Base-by-base conservation (phyloP, 92 coral and sea anemone genomes). In the Porites cylindrica region DNA sequence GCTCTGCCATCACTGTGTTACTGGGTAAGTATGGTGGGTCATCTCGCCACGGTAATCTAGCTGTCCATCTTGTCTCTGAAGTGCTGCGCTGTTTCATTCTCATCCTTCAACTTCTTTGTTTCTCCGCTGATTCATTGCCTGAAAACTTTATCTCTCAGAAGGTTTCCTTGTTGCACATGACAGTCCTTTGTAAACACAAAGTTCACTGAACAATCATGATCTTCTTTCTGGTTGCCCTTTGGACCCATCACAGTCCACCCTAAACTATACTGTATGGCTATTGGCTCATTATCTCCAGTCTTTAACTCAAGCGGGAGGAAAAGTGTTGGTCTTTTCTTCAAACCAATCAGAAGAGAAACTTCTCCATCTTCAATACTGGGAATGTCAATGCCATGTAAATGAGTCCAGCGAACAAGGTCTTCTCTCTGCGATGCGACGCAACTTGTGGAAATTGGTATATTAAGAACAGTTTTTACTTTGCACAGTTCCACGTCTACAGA, bases 381-480 rank as follows among this genome's bases (percentile, higher is more conserved):
- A 50, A 91, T 67, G 19, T 60, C 75, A 19, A 91, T 20, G 62
- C 60, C 88, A 26, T 66, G 75, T 11, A 87, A 53, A 67, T 91
- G 92, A 81, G 92, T 74, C 92, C 87, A 91, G 16, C 73, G 58
- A 51, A 59, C 52, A 56, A 91, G 56, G 51, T 91, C 91, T 32
- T 17, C 78, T 21, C 68, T 63, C 81, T 60, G 83, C 32, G 32
- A 29, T 26, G 91, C 83, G 21, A 91, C 66, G 66, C 91, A 88
- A 73, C 89, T 78, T 62, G 21, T 56, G 51, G 91, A 91, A 1
- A 94, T 79, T 16, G 95, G 98, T 85, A 94, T 90, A 14, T 87
- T 79, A 51, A 78, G 73, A 32, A 92, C 94, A 50, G 91, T 92
- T 67, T 70, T 87, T 81, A 92, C 94, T 78, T 85, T 77, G 51